These are phyloP conservation scores for Gymnoscopelus microlampas DNA, from an alignment of 2,797 vertebrate species.

Conservation along the genomic window DNA sequence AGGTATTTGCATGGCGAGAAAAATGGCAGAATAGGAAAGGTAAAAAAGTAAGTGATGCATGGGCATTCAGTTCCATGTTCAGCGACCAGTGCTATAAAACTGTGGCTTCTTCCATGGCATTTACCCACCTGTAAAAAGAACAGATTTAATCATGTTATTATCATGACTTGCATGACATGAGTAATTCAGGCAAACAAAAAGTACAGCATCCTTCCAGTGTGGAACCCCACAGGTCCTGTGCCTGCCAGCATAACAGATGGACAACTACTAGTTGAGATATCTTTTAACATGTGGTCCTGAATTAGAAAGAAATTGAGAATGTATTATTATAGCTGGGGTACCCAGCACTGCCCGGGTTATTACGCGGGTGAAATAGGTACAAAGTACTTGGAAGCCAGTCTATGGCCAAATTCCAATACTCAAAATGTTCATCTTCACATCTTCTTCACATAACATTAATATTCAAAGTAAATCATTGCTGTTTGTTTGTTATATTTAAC, in stretches of 20 bases:
- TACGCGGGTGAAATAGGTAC: too few relatives aligned
- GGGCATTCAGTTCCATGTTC: constrained; percentile 8
- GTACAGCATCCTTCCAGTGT: not conserved
- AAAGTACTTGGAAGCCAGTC: too few relatives aligned
- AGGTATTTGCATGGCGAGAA: constrained; percentile 23
- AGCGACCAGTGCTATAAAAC: constrained; percentile 86
- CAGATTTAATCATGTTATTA: constrained; percentile 30
- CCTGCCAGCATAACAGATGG: not conserved
- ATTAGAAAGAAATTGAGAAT: constrained; percentile 1
- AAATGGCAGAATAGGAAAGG: constrained; percentile 8
- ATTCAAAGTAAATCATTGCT: too few relatives aligned
- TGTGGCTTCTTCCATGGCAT: constrained; percentile 96
- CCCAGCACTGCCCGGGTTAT: too few relatives aligned
- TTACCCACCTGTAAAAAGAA: constrained; percentile 87
- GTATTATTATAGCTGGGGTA: not conserved
- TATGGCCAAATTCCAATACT: too few relatives aligned
- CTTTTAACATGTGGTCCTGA: not conserved
- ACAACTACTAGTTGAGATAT: constrained; percentile 2
- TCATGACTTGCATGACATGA: constrained; percentile 2
- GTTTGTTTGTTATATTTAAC: too few relatives aligned
- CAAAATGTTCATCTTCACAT: too few relatives aligned
- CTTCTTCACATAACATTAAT: too few relatives aligned
- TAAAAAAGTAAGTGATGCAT: not conserved
- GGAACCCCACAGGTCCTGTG: constrained; percentile 9
- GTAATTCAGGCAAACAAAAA: not conserved